Evolutionary conservation across 2,113 vertebrate species (phyloP).

Genomic region (Pedetes capensis): DNA sequence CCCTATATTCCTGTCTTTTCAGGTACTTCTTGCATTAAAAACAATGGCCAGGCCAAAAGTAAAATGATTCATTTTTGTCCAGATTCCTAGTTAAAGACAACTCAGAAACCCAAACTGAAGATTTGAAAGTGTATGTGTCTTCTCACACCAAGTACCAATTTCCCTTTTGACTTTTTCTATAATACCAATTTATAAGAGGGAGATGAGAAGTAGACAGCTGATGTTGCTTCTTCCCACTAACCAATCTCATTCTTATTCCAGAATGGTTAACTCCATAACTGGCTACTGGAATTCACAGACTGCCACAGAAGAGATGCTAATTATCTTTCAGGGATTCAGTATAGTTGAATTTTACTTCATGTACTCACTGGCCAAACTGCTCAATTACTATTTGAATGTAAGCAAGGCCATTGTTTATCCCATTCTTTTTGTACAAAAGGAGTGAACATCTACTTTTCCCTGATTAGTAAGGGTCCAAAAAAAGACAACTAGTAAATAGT

Average conservation of each 20-base stretch:
- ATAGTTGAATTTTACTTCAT: neutral
- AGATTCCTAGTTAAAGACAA: conserved; percentile 28
- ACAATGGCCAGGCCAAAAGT: neutral
- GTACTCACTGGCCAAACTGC: neutral
- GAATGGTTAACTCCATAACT: neutral
- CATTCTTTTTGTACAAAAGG: neutral
- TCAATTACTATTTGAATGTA: conserved; percentile 2
- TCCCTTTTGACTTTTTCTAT: neutral
- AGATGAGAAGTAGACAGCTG: neutral
- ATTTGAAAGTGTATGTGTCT: neutral
- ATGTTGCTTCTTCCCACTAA: neutral
- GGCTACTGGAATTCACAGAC: neutral
- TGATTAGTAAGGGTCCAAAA: neutral
- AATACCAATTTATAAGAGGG: neutral
- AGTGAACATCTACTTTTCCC: neutral
- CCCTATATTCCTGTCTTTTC: neutral
- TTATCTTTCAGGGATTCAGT: neutral
- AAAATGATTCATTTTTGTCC: conserved; percentile 34
- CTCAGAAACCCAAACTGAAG: neutral
- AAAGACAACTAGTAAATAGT: neutral
- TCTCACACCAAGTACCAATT: neutral
- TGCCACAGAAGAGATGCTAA: neutral
- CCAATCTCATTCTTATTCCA: neutral
- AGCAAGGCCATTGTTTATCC: neutral
- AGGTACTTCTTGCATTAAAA: conserved; percentile 26